phyloP scores from a whole-genome alignment of 2,113 vertebrate species.

The Poeciliopsis turrubarensis region DNA sequence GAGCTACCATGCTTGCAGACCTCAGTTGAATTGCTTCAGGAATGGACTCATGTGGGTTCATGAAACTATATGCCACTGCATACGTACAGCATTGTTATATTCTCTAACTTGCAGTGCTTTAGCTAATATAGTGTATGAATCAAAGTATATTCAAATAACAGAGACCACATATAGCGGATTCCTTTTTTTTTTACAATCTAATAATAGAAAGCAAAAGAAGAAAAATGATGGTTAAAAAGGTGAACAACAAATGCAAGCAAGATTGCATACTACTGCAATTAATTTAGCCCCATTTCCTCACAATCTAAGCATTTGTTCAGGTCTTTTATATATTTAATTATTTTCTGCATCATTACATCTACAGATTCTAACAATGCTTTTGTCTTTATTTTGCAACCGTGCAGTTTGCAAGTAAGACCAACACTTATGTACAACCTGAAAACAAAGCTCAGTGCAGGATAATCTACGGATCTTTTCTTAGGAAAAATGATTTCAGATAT shows the following conservation, averaged over 20 bases:
- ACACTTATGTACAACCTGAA: background rate
- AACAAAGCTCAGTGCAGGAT: background rate
- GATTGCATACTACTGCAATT: background rate
- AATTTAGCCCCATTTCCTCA: slow-evolving; percentile 2
- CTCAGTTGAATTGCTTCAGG: slow-evolving; percentile 17
- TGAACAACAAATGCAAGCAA: background rate
- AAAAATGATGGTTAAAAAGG: background rate
- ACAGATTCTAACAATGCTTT: background rate
- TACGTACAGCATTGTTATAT: too few species aligned
- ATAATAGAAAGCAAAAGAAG: slow-evolving; percentile 5
- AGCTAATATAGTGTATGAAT: too few species aligned
- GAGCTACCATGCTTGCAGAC: slow-evolving; percentile 41
- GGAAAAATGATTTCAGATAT: slow-evolving; percentile 10
- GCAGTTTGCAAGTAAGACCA: background rate
- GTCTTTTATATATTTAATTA: background rate
- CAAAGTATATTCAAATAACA: background rate
- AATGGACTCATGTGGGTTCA: background rate
- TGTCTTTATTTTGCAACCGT: background rate
- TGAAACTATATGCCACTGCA: background rate
- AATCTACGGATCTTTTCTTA: background rate
- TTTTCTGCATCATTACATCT: background rate
- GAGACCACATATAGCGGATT: background rate
- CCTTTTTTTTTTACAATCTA: background rate
- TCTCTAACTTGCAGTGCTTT: too few species aligned
- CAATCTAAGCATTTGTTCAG: background rate